Evolutionary conservation across 2,113 vertebrate species (phyloP).

Genomic region (Hydropotes inermis): DNA sequence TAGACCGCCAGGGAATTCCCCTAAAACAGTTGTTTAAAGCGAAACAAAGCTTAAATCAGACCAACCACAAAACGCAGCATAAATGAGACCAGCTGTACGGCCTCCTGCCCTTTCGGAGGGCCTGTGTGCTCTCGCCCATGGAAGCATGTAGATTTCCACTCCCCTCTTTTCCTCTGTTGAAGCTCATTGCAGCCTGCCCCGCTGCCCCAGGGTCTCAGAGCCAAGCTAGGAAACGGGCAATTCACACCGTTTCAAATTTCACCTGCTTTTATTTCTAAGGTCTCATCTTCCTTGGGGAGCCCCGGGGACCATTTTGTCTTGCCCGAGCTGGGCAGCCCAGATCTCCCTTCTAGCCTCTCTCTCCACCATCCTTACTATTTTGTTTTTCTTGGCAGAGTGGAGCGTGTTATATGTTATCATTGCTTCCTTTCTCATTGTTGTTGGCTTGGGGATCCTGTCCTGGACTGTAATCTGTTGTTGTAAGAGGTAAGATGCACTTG

Average conservation of each 20-base stretch:
- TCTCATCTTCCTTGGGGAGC: not conserved
- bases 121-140: not conserved
- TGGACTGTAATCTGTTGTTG: constrained; percentile 96
- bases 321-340: not conserved
- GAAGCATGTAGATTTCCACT: not conserved
- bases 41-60: not conserved
- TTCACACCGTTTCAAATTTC: not conserved
- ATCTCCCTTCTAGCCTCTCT: not conserved
- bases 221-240: not conserved
- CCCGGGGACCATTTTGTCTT: not conserved
- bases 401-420: constrained; percentile 98
- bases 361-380: not conserved
- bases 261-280: not conserved
- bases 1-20: not conserved
- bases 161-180: not conserved
- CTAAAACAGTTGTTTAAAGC: not conserved
- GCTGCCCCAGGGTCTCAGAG: not conserved
- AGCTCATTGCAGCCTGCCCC: not conserved
- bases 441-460: constrained; percentile 88
- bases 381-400: constrained; percentile 90
- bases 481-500: constrained; percentile 84
- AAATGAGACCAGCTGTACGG: not conserved
- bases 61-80: not conserved
- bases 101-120: not conserved
- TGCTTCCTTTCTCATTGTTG: constrained; percentile 93